Conservation (phyloP, 2,113 vertebrate genomes). For the Bos javanicus region DNA sequence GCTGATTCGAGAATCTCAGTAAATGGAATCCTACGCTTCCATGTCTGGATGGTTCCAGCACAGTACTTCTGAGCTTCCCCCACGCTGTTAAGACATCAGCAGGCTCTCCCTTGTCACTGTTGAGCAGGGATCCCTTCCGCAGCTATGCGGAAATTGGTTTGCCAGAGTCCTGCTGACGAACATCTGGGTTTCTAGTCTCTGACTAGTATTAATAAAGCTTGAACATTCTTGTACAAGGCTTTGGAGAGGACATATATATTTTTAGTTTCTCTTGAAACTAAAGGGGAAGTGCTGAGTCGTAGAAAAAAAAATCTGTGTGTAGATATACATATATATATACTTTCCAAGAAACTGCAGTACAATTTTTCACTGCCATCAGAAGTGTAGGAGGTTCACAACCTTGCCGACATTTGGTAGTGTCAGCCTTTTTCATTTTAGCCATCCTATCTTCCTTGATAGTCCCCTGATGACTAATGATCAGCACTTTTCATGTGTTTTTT, state of each 20-base stretch:
- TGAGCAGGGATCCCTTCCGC: rapidly evolving
- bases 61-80: rapidly evolving
- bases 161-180: neutral
- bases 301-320: neutral
- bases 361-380: neutral
- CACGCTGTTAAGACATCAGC: rapidly evolving
- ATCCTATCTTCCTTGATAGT: no score
- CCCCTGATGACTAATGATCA: neutral
- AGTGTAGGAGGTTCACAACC: neutral
- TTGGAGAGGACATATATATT: no score
- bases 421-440: neutral
- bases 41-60: neutral
- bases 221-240: neutral
- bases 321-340: rapidly evolving
- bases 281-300: neutral
- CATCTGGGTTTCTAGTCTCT: neutral
- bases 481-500: no score
- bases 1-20: neutral
- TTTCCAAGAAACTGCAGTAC: neutral
- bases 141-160: rapidly evolving
- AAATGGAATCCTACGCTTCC: rapidly evolving
- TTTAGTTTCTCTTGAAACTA: neutral
- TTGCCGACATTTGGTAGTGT: neutral
- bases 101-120: neutral
- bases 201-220: no score